These are phyloP conservation scores for Rhynchonycteris naso DNA, from an alignment of 2,797 vertebrate genomes.

Conservation along the genomic window DNA sequence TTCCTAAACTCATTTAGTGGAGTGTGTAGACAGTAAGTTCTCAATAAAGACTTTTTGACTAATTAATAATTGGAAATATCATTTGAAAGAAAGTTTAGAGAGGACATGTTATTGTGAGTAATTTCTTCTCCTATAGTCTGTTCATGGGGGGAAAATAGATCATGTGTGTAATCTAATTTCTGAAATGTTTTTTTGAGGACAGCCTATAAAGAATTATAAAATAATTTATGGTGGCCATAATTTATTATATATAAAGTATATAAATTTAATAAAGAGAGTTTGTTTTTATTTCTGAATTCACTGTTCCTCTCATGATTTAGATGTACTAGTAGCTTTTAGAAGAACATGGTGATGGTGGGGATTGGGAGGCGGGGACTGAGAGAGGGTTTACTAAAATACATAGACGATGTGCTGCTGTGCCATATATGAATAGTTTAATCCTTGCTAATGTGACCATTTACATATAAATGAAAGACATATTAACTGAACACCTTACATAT, in stretches of 20 bases:
- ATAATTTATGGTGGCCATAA: neutral
- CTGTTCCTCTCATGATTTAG: neutral
- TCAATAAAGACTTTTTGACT: neutral
- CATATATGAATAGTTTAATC: neutral
- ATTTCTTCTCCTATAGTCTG: neutral
- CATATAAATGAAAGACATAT: neutral
- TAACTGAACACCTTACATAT: neutral
- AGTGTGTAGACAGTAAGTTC: neutral
- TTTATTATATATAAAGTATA: neutral
- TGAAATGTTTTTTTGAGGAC: neutral
- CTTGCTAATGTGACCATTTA: neutral
- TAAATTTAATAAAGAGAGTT: conserved; percentile 38
- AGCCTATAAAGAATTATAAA: neutral
- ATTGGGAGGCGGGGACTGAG: neutral
- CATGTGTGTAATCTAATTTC: neutral
- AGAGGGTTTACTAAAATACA: neutral
- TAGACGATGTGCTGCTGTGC: neutral
- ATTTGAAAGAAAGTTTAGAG: conserved; percentile 31
- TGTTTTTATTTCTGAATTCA: neutral
- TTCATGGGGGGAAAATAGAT: neutral
- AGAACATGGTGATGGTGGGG: neutral
- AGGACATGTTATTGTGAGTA: neutral
- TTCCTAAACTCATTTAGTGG: neutral
- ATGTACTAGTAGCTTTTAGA: neutral
- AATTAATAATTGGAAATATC: neutral